Evolutionary conservation across 2,113 vertebrate genomes (phyloP), one percentile per base, ranked within the genome.

Genomic region (Erinaceus europaeus): DNA sequence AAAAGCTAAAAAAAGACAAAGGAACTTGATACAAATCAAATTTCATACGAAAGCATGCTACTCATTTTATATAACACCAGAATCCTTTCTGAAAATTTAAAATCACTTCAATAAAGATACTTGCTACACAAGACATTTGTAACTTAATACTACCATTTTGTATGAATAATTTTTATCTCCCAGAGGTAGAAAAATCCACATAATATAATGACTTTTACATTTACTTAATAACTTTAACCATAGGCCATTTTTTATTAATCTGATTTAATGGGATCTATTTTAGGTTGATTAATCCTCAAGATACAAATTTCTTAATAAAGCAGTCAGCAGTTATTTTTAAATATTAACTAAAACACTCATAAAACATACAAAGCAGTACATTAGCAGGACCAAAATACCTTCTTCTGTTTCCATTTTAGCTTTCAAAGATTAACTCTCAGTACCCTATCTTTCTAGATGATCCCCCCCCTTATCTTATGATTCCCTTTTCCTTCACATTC

Each of bases 231-330:
- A 48, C 75, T 68, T 14, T 12, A 90, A 27, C n/a, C 57, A 34
- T 65, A 25, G 46, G 42, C 15, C 68, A 85, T 78, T 88, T 90
- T 85, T 80, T 42, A 90, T 34, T 90, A 65, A 85, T 67, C 62
- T 86, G 62, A 83, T 40, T 90, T 89, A 91, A 91, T 18, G 65
- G 32, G 38, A 72, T 72, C 68, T 89, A 79, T 86, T 91, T 89
- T 86, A 88, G 62, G 57, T 67, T 90, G 93, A 88, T 88, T 88
- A 94, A 79, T 50, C 77, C 61, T 84, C 73, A 89, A 80, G 77
- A 89, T 72, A 89, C 17, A 79, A 89, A 79, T 76, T 85, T 34
- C 72, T 90, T 92, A 86, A 88, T 75, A 90, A 78, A 59, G 48
- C 65, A 91, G 84, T 53, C 48, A 80, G 69, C 25, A 52, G 46